A percentile compares a stretch with the other conserved stretches of the same genome.
Evolutionary conservation across 2,888 invertebrate species (phyloP).

Genomic region (Azorinus chamasolen): DNA sequence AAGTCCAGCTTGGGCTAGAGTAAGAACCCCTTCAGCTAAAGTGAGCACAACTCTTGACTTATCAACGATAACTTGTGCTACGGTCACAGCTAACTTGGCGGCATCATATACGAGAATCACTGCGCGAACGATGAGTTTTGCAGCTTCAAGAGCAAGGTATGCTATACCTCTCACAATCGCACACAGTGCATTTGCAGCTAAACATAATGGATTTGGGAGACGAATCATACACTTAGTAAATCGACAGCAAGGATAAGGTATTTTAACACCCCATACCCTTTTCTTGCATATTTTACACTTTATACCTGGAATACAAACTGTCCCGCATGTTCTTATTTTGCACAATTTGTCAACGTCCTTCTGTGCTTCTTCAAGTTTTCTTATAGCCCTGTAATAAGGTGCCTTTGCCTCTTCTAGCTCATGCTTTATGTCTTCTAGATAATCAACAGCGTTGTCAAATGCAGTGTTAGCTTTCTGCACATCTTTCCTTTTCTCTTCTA

Average conservation of each 20-base stretch:
- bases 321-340: conserved; percentile 48
- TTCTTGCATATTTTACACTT: conserved; percentile 47
- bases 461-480: conserved; percentile 45
- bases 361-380: conserved; percentile 52
- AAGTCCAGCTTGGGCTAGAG: conserved; percentile 43
- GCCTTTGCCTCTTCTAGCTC: conserved; percentile 56
- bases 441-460: conserved; percentile 59
- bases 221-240: conserved; percentile 58
- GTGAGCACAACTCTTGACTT: conserved; percentile 57
- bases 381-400: conserved; percentile 51
- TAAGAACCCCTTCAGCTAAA: conserved; percentile 47
- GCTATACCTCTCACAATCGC: conserved; percentile 47
- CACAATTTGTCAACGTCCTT: conserved; percentile 62
- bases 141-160: conserved; percentile 63
- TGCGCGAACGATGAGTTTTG: conserved; percentile 50
- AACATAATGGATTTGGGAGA: conserved; percentile 54
- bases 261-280: conserved; percentile 25
- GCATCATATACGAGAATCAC: conserved; percentile 59
- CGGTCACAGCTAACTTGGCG: conserved; percentile 52
- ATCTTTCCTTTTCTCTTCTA: conserved; percentile 47
- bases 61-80: conserved; percentile 60
- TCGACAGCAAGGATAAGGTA: conserved; percentile 54
- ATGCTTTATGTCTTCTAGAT: conserved; percentile 42
- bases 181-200: conserved; percentile 17
- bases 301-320: conserved; percentile 63